Percentiles rank a stretch among this genome's conserved stretches.
Evolutionary conservation across 2,888 invertebrate species (phyloP).

Genomic region (Pseudeuparius sepicola): DNA sequence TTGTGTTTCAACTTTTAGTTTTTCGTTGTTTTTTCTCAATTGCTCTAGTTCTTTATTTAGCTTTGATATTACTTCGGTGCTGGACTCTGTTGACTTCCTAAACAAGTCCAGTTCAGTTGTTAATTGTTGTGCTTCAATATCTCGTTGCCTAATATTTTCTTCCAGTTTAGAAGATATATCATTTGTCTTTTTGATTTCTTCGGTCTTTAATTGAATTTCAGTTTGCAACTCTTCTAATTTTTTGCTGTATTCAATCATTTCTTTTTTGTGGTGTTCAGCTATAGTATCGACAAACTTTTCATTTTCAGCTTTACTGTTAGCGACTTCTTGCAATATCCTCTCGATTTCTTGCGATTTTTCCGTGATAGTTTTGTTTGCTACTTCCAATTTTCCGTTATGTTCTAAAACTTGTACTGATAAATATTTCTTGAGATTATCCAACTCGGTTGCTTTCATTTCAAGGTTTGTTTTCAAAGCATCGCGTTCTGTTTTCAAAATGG

Average conservation of each 20-base stretch:
- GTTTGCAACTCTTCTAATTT: constrained; percentile 50
- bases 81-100: too few relatives aligned
- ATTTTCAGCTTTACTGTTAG: constrained; percentile 18
- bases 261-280: constrained; percentile 24
- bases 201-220: constrained; percentile 38
- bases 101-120: too few relatives aligned
- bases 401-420: constrained; percentile 17
- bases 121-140: too few relatives aligned
- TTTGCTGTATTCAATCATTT: constrained; percentile 36
- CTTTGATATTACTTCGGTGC: constrained; percentile 17
- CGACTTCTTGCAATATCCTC: constrained; percentile 18
- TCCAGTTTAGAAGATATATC: constrained; percentile 18
- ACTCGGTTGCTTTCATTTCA: constrained; percentile 30
- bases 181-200: constrained; percentile 11
- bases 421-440: constrained; percentile 33
- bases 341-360: constrained; percentile 19
- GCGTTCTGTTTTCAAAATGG: constrained; percentile 31
- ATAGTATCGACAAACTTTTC: constrained; percentile 19
- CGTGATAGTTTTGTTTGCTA: constrained; percentile 35
- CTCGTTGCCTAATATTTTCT: constrained; percentile 14
- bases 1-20: constrained; percentile 26
- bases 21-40: constrained; percentile 18
- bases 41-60: constrained; percentile 19
- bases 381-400: constrained; percentile 29
- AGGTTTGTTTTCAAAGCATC: constrained; percentile 32